Evolutionary conservation across 2,113 vertebrate genomes (phyloP).

Genomic region (Lepus americanus): DNA sequence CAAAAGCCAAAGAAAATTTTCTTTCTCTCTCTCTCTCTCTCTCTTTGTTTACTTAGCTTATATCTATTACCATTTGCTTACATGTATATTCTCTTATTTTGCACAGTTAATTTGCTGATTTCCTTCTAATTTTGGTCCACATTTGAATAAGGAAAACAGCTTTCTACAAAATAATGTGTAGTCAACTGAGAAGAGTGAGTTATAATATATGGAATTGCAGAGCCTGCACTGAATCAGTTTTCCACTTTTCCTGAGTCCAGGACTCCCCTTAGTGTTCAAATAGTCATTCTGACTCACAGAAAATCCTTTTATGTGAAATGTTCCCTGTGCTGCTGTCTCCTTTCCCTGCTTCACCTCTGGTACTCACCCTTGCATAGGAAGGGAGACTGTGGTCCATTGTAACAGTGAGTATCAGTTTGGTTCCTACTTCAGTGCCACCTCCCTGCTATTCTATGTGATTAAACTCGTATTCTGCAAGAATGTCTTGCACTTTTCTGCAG

Average conservation of each 20-base stretch:
- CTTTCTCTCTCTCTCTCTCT: background rate
- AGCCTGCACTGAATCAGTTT: background rate
- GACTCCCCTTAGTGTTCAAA: background rate
- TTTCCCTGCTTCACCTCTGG: background rate
- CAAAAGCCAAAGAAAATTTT: conserved; percentile 36
- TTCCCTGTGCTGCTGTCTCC: background rate
- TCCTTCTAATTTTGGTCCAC: background rate
- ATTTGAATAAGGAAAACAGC: background rate
- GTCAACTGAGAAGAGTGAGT: background rate
- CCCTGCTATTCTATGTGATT: background rate
- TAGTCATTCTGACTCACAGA: background rate
- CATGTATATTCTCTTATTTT: background rate
- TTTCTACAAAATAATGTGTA: background rate
- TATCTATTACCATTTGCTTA: background rate
- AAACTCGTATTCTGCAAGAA: conserved; percentile 12
- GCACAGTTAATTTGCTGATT: background rate
- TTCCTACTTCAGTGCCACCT: background rate
- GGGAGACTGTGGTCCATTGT: background rate
- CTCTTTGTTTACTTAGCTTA: background rate
- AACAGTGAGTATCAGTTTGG: background rate
- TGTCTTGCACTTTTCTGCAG: conserved; percentile 7
- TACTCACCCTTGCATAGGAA: background rate
- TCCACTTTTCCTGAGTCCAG: background rate
- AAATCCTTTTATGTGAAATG: background rate
- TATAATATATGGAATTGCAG: background rate